A percentile compares a stretch with the other conserved stretches of the same genome.
Evolutionary conservation across 2,797 vertebrate species (phyloP).

Genomic region (Thripadectes ignobilis): DNA sequence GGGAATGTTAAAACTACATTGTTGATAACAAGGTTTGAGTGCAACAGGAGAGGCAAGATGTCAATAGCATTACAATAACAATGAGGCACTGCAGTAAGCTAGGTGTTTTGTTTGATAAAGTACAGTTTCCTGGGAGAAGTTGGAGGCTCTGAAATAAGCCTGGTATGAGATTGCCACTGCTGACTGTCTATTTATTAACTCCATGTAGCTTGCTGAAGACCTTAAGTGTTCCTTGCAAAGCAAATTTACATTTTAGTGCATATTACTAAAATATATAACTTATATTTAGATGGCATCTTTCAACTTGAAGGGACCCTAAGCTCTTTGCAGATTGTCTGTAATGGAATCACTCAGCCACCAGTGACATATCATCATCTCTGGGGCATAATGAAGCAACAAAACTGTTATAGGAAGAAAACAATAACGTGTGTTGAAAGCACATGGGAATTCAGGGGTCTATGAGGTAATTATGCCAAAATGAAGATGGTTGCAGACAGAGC

Average conservation of each 20-base stretch:
- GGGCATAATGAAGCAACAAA: constrained; percentile 23
- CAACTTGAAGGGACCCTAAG: constrained; percentile 14
- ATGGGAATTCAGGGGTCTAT: background rate
- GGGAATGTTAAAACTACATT: background rate
- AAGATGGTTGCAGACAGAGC: background rate
- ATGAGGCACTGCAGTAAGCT: constrained; percentile 24
- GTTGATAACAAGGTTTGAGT: constrained; percentile 44
- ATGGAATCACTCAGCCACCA: constrained; percentile 16
- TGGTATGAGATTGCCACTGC: constrained; percentile 6
- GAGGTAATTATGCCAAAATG: constrained; percentile 22
- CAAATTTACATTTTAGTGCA: constrained; percentile 44
- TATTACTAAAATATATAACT: constrained; percentile 47
- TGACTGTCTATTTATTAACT: constrained; percentile 57
- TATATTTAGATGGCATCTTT: constrained; percentile 22
- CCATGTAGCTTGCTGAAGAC: constrained; percentile 6
- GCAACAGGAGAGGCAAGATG: constrained; percentile 5
- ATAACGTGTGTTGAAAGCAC: background rate
- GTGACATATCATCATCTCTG: constrained; percentile 3
- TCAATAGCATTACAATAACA: constrained; percentile 50
- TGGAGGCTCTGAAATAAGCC: constrained; percentile 26
- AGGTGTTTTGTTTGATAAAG: constrained; percentile 44
- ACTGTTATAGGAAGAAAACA: background rate
- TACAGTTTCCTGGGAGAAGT: constrained; percentile 52
- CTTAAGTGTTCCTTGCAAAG: constrained; percentile 24
- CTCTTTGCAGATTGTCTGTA: constrained; percentile 20